A percentile compares a stretch with the other conserved stretches of the same genome.
These are phyloP conservation scores for Geotrupes spiniger DNA, from an alignment of 2,888 invertebrate species.

Conservation along the genomic window DNA sequence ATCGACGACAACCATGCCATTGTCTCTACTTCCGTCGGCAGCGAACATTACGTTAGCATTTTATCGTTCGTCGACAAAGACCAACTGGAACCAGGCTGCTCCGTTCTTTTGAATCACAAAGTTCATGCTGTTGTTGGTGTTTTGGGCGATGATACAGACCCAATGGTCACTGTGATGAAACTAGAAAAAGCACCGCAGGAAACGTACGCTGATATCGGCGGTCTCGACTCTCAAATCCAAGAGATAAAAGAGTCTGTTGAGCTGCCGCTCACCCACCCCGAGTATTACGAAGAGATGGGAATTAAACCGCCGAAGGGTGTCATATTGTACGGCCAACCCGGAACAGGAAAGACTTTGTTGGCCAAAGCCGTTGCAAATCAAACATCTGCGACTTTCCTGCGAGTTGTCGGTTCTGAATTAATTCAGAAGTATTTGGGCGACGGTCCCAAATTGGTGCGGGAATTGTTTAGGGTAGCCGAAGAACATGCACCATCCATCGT, in stretches of 20 bases:
- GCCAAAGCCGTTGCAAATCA: constrained; percentile 99
- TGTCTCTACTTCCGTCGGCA: constrained; percentile 97
- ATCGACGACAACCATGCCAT: constrained; percentile 99
- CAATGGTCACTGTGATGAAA: constrained; percentile 99
- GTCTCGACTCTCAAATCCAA: constrained; percentile 95
- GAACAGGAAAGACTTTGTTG: constrained; percentile 95
- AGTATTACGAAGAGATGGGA: constrained; percentile 99
- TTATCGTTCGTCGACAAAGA: constrained; percentile 99
- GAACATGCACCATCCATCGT: constrained; percentile 99
- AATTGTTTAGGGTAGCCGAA: constrained; percentile 98
- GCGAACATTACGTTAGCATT: constrained; percentile 99
- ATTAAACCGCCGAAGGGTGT: constrained; percentile 99
- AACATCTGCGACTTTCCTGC: constrained; percentile 96
- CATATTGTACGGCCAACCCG: constrained; percentile 96
- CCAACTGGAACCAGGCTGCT: constrained; percentile 97
- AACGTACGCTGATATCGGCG: constrained; percentile 98
- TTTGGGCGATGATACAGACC: constrained; percentile 97
- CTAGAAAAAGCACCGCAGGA: constrained; percentile 99
- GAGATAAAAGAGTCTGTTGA: constrained; percentile 99
- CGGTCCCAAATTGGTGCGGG: constrained; percentile 96
- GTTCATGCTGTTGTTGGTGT: constrained; percentile 97
- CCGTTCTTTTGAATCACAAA: constrained; percentile 97
- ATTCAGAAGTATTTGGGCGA: constrained; percentile 99
- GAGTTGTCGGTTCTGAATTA: constrained; percentile 98
- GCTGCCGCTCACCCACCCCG: constrained; percentile 96